Percentiles rank a stretch among this genome's conserved stretches.
Evolutionary conservation across 2,888 invertebrate species (phyloP).

Genomic region (Thumatha senex): DNA sequence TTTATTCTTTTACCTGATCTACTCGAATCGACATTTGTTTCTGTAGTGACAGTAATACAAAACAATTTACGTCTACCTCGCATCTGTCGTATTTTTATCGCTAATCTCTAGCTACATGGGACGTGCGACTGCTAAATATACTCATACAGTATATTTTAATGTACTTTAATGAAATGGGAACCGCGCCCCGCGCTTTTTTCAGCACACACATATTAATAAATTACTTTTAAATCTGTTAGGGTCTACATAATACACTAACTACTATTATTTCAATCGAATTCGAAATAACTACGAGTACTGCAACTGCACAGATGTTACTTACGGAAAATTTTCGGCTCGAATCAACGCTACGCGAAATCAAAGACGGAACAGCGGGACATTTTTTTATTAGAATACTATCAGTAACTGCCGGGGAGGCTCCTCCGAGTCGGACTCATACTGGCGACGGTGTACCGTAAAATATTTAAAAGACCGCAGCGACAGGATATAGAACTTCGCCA

Average conservation of each 20-base stretch:
- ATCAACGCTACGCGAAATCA: conserved; percentile 19
- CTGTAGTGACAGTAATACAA: too few species aligned
- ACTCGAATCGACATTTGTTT: too few species aligned
- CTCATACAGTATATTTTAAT: too few species aligned
- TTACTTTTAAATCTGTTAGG: too few species aligned
- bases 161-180: too few species aligned
- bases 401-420: conserved; percentile 2
- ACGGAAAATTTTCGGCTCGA: conserved; percentile 14
- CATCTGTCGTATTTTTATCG: too few species aligned
- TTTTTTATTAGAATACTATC: conserved; percentile 8
- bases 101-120: too few species aligned
- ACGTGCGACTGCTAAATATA: too few species aligned
- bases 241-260: not conserved
- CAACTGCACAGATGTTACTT: conserved; percentile 13
- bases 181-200: too few species aligned
- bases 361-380: conserved; percentile 22
- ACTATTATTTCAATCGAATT: not conserved
- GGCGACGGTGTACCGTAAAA: conserved; percentile 2
- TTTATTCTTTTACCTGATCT: not conserved
- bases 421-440: conserved; percentile 4
- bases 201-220: too few species aligned
- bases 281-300: not conserved
- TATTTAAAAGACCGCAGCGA: conserved; percentile 4
- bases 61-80: too few species aligned
- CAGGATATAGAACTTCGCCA: not conserved